Evolutionary conservation across 1,140 invertebrate genomes (phyloP).

Genomic region (Dendroctonus valens): DNA sequence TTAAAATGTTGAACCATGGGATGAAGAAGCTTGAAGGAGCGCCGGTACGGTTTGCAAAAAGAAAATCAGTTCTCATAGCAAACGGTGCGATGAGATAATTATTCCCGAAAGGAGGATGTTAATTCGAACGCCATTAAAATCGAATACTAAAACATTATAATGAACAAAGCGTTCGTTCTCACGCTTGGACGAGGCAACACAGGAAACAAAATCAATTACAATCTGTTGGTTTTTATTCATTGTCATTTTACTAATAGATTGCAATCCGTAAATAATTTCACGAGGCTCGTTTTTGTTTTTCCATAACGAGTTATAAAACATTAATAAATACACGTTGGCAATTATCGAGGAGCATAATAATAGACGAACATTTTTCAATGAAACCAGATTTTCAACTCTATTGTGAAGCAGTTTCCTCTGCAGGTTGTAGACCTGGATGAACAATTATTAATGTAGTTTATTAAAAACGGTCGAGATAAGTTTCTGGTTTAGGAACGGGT

Average conservation of each 20-base stretch:
- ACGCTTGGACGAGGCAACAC: slow-evolving; percentile 22
- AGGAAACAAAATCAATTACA: slow-evolving; percentile 32
- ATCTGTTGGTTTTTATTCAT: slow-evolving; percentile 17
- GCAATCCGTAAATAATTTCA: slow-evolving; percentile 27
- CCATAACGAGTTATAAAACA: slow-evolving; percentile 26
- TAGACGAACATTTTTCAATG: slow-evolving; percentile 29
- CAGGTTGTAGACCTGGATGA: slow-evolving; percentile 25
- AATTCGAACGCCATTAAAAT: too few species aligned
- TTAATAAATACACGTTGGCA: slow-evolving; percentile 23
- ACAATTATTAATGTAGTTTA: slow-evolving; percentile 33
- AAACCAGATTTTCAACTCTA: slow-evolving; percentile 31
- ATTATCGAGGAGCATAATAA: slow-evolving; percentile 27
- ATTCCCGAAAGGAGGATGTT: too few species aligned
- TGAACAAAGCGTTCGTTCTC: slow-evolving; percentile 9
- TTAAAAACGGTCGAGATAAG: slow-evolving; percentile 26
- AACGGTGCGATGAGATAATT: too few species aligned
- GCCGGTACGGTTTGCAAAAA: too few species aligned
- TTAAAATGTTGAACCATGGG: too few species aligned
- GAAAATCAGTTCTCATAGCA: too few species aligned
- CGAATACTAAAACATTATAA: too few species aligned
- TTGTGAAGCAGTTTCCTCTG: slow-evolving; percentile 28
- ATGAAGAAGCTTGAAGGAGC: too few species aligned
- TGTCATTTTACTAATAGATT: slow-evolving; percentile 32
- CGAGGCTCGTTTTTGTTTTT: slow-evolving; percentile 18
- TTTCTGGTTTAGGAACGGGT: slow-evolving; percentile 31